phyloP scores from a whole-genome alignment of 2,113 vertebrate genomes.

The Micronisus gabar region DNA sequence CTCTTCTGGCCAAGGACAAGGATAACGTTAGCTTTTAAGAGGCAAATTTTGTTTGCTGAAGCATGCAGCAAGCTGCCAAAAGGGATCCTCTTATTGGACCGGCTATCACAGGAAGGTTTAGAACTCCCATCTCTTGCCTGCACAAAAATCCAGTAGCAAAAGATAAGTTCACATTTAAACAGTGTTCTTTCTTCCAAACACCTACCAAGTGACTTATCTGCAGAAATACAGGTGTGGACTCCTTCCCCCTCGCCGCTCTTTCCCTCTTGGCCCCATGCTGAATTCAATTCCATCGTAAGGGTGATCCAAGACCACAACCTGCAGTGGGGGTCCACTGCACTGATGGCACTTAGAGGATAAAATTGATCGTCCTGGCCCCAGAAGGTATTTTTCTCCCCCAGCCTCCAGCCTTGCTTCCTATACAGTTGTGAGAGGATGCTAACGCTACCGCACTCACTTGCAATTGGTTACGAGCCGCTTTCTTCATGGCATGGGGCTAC shows the following conservation, averaged over 20 bases:
- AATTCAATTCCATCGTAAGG: not conserved
- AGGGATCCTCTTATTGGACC: not conserved
- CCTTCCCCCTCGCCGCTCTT: not conserved
- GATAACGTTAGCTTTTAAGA: conserved; percentile 27
- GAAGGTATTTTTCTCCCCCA: no score
- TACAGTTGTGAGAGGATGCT: fast-evolving
- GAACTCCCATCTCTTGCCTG: not conserved
- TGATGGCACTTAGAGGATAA: fast-evolving
- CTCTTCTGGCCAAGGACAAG: conserved; percentile 30
- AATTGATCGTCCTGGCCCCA: fast-evolving
- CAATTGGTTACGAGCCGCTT: not conserved
- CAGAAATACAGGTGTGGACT: not conserved
- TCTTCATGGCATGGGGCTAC: not conserved
- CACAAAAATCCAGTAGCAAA: not conserved
- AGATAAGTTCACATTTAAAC: not conserved
- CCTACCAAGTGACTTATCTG: not conserved
- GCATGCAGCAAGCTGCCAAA: not conserved
- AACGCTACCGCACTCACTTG: not conserved
- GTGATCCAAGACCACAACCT: not conserved
- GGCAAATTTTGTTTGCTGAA: not conserved
- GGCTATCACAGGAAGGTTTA: not conserved
- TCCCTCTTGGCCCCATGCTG: not conserved
- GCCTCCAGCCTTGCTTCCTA: not conserved
- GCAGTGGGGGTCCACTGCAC: fast-evolving
- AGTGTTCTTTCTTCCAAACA: not conserved